These are phyloP conservation scores for Cairina moschata DNA, from an alignment of 2,113 vertebrate genomes.

Conservation along the genomic window DNA sequence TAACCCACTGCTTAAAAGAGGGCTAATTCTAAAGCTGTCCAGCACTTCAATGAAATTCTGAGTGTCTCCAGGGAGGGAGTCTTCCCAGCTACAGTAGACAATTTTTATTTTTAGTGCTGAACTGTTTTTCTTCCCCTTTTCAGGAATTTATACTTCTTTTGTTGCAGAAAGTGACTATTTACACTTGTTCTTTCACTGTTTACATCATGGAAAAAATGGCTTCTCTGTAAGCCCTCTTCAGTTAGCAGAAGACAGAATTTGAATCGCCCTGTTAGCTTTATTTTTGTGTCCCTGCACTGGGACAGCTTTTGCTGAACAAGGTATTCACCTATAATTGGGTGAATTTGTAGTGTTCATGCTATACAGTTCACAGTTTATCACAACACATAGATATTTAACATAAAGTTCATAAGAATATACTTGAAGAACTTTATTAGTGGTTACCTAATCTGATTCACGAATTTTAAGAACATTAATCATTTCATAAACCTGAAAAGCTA, in stretches of 20 bases:
- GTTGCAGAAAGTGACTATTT: background rate
- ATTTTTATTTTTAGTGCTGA: background rate
- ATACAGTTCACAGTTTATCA: background rate
- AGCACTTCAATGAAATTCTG: background rate
- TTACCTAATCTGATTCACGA: background rate
- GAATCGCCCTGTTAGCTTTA: background rate
- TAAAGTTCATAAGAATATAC: background rate
- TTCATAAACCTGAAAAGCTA: background rate
- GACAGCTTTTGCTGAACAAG: background rate
- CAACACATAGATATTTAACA: background rate
- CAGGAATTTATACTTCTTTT: background rate
- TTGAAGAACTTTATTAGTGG: background rate
- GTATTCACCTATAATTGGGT: background rate
- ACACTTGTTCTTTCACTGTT: background rate
- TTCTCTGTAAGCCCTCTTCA: background rate
- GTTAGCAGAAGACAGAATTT: background rate
- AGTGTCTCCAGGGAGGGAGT: background rate
- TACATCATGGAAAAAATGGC: background rate
- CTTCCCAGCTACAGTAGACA: background rate
- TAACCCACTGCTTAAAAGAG: background rate
- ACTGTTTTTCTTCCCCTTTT: background rate
- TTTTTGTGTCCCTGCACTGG: background rate
- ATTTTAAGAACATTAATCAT: background rate
- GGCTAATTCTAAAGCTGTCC: background rate
- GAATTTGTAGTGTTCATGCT: accelerated